Base-by-base conservation (phyloP, 2,888 invertebrate species). In the Tineola bisselliella region DNA sequence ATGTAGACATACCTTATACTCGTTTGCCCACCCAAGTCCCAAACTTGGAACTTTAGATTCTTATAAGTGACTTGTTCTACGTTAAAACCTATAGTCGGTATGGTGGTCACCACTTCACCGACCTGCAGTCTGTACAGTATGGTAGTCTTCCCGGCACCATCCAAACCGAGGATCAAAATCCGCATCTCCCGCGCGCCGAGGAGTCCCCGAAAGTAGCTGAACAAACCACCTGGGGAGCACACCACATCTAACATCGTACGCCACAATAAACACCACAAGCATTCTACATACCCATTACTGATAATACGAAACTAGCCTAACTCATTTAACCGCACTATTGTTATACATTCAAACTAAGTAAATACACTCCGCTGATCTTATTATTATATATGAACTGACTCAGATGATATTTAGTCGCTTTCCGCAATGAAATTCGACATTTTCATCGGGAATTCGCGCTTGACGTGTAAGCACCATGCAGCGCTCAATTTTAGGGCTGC, bases 51-150 rank as follows among this genome's bases (percentile, higher is more conserved):
- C 87, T 98, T 99, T 66, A 99, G 90, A 89, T 99, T 99, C 89
- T 98, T 98, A 81, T 98, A 99, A 70, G 96, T 96, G 63, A 99
- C 98, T 90, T 98, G 98, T 87, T 99, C 99, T 69, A 99, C 99
- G 88, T 99, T 99, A 87, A 99, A 99, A 54, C 90, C 99, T 80
- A 99, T 99, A 10, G 99, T 99, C 65, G 98, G 96, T 86, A 95
- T 99, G 38, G 99, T 99, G 59, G 98, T 98, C 25, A 99, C 98
- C 62, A 99, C 98, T 88, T 98, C 98, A 15, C 98, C 98, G 62
- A 99, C 99, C 90, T 99, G 98, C 73, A 99, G 88, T 87, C 95
- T 93, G 84, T 99, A 99, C 65, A 99, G 87, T 83, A 99, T 99
- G 64, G 99, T 99, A 0, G 99, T 99, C 89, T 99, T 99, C 66